Conservation (phyloP, 1,140 invertebrate genomes). For the Sinonovacula constricta region DNA sequence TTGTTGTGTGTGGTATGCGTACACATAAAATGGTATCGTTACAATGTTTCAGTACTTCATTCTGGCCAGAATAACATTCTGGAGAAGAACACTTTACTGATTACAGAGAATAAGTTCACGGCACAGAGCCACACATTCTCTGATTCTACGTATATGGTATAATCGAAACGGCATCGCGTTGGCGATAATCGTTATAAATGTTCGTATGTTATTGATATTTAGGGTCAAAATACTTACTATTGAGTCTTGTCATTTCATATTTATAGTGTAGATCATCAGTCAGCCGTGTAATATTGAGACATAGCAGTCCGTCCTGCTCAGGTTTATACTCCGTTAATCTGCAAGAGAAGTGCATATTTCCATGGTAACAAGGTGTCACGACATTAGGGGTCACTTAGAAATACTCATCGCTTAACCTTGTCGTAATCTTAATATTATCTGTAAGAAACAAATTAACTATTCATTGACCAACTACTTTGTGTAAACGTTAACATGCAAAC, state of each 20-base stretch:
- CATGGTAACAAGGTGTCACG: not conserved
- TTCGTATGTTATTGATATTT: not conserved
- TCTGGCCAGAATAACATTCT: not conserved
- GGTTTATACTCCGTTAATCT: slow-evolving; percentile 45
- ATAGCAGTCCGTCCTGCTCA: slow-evolving; percentile 57
- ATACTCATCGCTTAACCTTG: not conserved
- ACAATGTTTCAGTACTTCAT: not conserved
- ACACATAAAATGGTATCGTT: no score
- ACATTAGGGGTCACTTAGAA: not conserved
- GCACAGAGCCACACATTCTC: no score
- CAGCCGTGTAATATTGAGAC: slow-evolving; percentile 56
- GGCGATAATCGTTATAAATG: not conserved
- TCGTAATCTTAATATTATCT: no score
- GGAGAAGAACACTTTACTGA: not conserved
- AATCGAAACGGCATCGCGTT: not conserved
- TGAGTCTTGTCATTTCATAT: slow-evolving; percentile 60
- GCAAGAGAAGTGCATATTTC: slow-evolving; percentile 26
- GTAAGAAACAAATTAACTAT: not conserved
- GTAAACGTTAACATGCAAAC: not conserved
- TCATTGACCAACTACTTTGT: not conserved
- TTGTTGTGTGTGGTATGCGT: not conserved
- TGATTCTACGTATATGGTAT: no score
- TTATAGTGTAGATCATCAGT: slow-evolving; percentile 57
- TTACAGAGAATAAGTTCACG: not conserved
- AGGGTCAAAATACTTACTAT: slow-evolving; percentile 55